Evolutionary conservation across 2,113 vertebrate species (phyloP).

Genomic region (Phoenicopterus ruber): DNA sequence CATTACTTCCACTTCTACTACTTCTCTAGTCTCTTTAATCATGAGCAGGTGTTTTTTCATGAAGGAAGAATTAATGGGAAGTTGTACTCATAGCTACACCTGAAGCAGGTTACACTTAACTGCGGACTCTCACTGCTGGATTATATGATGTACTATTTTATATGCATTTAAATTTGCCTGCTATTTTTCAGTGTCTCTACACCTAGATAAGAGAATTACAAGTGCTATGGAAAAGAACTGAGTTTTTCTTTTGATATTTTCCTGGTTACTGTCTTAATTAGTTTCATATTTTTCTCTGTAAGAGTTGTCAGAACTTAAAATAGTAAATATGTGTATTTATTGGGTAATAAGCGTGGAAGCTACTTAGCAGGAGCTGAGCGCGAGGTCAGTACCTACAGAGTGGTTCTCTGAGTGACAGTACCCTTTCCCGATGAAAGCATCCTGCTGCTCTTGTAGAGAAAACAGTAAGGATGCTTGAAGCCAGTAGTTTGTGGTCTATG

Average conservation of each 20-base stretch:
- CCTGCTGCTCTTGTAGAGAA: neutral
- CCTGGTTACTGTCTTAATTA: neutral
- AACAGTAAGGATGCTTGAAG: neutral
- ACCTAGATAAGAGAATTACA: neutral
- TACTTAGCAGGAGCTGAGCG: neutral
- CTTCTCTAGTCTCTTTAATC: neutral
- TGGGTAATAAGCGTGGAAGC: neutral
- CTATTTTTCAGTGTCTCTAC: neutral
- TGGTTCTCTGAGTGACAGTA: neutral
- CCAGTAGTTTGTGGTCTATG: neutral
- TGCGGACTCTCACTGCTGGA: neutral
- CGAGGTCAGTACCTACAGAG: neutral
- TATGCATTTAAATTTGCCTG: neutral
- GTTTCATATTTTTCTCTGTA: neutral
- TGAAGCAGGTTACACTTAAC: neutral
- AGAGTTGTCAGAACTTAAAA: neutral
- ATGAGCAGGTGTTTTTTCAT: neutral
- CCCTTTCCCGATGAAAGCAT: neutral
- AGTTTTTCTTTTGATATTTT: neutral
- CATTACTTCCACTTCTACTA: neutral
- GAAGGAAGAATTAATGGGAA: neutral
- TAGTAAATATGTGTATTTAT: neutral
- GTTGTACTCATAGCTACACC: neutral
- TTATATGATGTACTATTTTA: neutral
- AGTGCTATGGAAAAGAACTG: neutral